Conservation (phyloP, 1,140 invertebrate genomes). For the Leucophenga varia region DNA sequence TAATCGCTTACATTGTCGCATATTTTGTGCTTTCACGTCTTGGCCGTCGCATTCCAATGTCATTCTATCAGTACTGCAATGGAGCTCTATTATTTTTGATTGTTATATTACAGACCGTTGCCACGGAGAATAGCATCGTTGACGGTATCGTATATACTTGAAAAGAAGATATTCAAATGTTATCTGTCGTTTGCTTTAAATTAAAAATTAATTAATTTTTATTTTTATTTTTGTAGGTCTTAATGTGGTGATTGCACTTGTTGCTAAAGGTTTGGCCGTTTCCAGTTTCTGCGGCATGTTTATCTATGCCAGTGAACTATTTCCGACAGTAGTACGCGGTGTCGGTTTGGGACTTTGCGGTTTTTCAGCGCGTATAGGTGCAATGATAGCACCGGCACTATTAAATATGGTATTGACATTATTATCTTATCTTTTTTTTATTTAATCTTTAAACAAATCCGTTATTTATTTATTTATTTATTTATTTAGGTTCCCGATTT, state of each 20-base stretch:
- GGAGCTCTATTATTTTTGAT: neutral
- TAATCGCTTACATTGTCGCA: neutral
- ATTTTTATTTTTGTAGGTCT: too few relatives aligned
- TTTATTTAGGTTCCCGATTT: too few relatives aligned
- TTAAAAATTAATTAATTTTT: too few relatives aligned
- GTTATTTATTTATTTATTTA: too few relatives aligned
- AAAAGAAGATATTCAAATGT: too few relatives aligned
- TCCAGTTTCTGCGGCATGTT: constrained; percentile 6
- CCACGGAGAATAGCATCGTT: neutral
- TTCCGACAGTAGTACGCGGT: constrained; percentile 4
- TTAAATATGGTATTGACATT: neutral
- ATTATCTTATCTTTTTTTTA: too few relatives aligned
- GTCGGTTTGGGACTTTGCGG: constrained; percentile 1
- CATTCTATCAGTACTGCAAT: constrained; percentile 3
- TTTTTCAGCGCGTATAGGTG: neutral
- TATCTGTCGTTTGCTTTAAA: too few relatives aligned
- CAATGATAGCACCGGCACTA: constrained; percentile 1
- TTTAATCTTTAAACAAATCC: too few relatives aligned
- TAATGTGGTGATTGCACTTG: neutral
- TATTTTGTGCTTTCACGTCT: constrained; percentile 5
- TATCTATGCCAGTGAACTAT: constrained; percentile 4
- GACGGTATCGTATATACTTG: too few relatives aligned
- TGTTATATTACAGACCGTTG: neutral
- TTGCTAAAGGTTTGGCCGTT: constrained; percentile 6
- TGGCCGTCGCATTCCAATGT: constrained; percentile 1